phyloP scores from a whole-genome alignment of 2,797 vertebrate species.

The Melanotaenia maccullochi region DNA sequence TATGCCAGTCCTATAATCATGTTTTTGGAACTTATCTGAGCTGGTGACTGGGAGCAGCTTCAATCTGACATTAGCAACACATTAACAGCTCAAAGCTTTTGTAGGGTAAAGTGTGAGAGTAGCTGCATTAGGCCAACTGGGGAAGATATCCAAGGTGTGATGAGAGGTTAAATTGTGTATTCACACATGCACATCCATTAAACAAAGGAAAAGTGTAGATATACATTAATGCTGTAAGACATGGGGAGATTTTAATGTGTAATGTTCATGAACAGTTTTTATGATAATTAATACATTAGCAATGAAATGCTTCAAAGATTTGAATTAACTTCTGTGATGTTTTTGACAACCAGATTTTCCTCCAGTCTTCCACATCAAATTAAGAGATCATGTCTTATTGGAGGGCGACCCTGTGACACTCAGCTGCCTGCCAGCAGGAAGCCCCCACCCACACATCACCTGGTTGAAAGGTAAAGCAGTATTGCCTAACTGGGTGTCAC shows the following conservation, averaged over 20 bases:
- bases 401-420: constrained; percentile 96
- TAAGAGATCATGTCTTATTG: constrained; percentile 95
- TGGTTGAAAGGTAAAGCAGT: constrained; percentile 92
- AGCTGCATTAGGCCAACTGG: neutral
- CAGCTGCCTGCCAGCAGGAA: constrained; percentile 95
- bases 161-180: neutral
- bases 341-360: constrained; percentile 89
- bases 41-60: neutral
- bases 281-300: neutral
- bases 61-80: neutral
- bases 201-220: neutral
- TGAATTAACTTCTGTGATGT: neutral
- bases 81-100: neutral
- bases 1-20: neutral
- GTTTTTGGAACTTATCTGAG: neutral
- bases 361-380: constrained; percentile 96
- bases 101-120: too few species aligned
- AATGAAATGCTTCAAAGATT: neutral
- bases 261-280: neutral
- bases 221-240: neutral
- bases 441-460: constrained; percentile 90
- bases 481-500: neutral
- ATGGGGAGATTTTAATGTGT: neutral
- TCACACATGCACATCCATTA: neutral
- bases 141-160: neutral